A percentile compares a stretch with the other conserved stretches of the same genome.
Evolutionary conservation across 92 coral and sea anemone species (phyloP).

Genomic region (Heteractis magnifica): DNA sequence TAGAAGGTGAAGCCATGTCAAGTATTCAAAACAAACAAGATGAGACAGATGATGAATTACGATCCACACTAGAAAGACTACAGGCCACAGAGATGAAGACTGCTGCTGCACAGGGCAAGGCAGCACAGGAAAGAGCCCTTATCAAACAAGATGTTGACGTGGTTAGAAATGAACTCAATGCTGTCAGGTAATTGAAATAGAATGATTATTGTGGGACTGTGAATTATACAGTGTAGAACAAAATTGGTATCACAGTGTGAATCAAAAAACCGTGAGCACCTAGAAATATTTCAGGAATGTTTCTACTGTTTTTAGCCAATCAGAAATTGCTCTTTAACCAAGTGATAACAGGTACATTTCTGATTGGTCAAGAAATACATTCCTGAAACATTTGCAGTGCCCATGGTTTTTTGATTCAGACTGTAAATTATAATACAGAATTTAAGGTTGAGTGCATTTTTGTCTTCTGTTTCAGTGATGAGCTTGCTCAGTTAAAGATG

Average conservation of each 20-base stretch:
- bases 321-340: too few relatives aligned
- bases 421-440: too few relatives aligned
- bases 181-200: constrained; percentile 71
- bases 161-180: constrained; percentile 79
- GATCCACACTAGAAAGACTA: constrained; percentile 72
- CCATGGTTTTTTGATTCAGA: too few relatives aligned
- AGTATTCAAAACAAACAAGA: constrained; percentile 93
- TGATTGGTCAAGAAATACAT: too few relatives aligned
- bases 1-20: constrained; percentile 96
- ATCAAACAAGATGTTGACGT: constrained; percentile 95
- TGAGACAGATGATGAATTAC: constrained; percentile 89
- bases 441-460: neutral
- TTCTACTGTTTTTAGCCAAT: too few relatives aligned
- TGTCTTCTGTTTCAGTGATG: constrained; percentile 55
- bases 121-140: constrained; percentile 79
- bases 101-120: constrained; percentile 88
- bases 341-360: too few relatives aligned
- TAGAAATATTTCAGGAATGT: too few relatives aligned
- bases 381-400: too few relatives aligned
- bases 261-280: too few relatives aligned
- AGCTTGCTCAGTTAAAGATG: constrained; percentile 92
- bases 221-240: too few relatives aligned
- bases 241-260: too few relatives aligned
- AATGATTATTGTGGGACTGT: too few relatives aligned
- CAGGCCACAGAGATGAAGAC: constrained; percentile 92